These are phyloP conservation scores for Acrossocheilus fasciatus DNA, from an alignment of 2,797 vertebrate genomes.

Conservation along the genomic window DNA sequence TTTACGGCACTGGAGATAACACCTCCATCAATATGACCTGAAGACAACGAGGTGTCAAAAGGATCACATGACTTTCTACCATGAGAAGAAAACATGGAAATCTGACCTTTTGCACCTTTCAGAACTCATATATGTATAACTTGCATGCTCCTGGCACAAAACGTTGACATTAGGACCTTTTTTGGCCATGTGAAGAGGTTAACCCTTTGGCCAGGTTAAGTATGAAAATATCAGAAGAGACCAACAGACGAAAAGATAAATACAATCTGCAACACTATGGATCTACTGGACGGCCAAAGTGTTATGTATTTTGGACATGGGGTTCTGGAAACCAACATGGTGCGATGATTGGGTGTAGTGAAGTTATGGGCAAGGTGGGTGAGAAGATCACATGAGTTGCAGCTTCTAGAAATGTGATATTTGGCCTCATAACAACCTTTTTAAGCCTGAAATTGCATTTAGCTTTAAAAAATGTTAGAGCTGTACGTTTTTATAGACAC, in stretches of 20 bases:
- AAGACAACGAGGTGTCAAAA: conserved; percentile 36
- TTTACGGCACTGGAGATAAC: conserved; percentile 21
- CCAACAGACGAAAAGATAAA: too few species aligned
- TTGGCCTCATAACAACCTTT: background rate
- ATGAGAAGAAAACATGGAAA: conserved; percentile 32
- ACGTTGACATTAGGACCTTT: conserved; percentile 19
- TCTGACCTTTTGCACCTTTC: conserved; percentile 7
- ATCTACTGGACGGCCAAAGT: conserved; percentile 5
- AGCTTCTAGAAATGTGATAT: background rate
- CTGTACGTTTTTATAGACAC: background rate
- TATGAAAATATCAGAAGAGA: conserved; percentile 9
- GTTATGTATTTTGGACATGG: conserved; percentile 7
- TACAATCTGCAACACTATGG: background rate
- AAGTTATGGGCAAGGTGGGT: background rate
- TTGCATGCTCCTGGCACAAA: background rate
- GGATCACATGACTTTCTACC: conserved; percentile 47
- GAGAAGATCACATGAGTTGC: background rate
- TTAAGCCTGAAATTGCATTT: background rate
- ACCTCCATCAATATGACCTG: conserved; percentile 30
- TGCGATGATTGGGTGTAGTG: conserved; percentile 5
- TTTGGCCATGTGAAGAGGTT: conserved; percentile 22
- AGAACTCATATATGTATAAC: conserved; percentile 18
- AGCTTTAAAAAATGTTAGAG: background rate
- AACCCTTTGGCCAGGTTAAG: conserved; percentile 20
- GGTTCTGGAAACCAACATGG: background rate